These are phyloP conservation scores for Notothenia coriiceps DNA, from an alignment of 2,113 vertebrate genomes.

Conservation along the genomic window DNA sequence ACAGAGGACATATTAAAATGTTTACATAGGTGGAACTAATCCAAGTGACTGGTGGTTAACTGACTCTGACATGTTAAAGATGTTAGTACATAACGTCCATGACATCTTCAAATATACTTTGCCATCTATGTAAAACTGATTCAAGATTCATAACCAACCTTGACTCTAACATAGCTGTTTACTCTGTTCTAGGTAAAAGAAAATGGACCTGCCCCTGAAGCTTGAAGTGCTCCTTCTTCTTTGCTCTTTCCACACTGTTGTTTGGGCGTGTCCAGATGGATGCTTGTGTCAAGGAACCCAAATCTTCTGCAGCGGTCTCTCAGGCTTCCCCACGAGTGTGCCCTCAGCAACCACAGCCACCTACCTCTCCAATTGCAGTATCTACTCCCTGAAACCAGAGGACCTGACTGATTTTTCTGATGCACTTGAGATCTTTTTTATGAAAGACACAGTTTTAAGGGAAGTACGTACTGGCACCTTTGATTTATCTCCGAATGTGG, in stretches of 20 bases:
- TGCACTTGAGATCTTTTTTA: constrained; percentile 39
- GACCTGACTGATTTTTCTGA: constrained; percentile 64
- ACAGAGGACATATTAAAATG: not conserved
- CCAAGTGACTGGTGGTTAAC: not conserved
- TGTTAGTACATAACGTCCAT: not conserved
- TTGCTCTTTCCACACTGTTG: constrained; percentile 47
- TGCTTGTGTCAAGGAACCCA: constrained; percentile 61
- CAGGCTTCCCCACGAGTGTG: constrained; percentile 71
- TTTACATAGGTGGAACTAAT: not conserved
- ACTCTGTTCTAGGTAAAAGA: constrained; percentile 49
- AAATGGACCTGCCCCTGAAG: constrained; percentile 68
- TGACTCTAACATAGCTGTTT: constrained; percentile 6
- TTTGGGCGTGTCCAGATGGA: constrained; percentile 68
- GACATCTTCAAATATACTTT: not conserved
- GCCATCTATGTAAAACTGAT: not conserved
- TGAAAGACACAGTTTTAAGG: constrained; percentile 59
- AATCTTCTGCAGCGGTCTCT: constrained; percentile 58
- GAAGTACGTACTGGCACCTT: constrained; percentile 74
- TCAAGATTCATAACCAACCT: not conserved
- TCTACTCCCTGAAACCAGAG: constrained; percentile 69
- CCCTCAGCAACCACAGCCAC: constrained; percentile 51
- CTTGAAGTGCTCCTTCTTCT: constrained; percentile 64
- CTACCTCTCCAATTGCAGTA: constrained; percentile 52
- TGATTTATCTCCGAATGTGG: constrained; percentile 64
- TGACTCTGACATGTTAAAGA: not conserved